These are phyloP conservation scores for Rhinolophus sinicus DNA, from an alignment of 2,113 vertebrate species.

Conservation along the genomic window DNA sequence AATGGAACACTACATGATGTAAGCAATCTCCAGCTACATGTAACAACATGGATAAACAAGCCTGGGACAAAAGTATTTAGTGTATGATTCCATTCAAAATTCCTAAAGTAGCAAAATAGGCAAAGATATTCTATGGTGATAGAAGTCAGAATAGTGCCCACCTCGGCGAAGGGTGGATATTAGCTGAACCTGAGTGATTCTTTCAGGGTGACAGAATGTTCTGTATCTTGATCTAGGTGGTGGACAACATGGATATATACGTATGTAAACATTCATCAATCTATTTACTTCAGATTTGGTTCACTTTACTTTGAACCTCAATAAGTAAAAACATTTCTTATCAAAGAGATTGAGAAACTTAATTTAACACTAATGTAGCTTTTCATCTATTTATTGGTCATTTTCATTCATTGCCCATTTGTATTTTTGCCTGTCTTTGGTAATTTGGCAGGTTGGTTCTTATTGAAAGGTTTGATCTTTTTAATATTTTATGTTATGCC, in stretches of 20 bases:
- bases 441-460: neutral
- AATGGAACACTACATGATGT: neutral
- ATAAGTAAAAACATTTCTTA: neutral
- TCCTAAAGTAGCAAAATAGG: neutral
- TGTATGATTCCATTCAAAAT: neutral
- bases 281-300: neutral
- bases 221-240: neutral
- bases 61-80: neutral
- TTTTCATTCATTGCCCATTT: neutral
- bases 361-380: neutral
- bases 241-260: neutral
- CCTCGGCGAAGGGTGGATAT: neutral
- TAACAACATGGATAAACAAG: neutral
- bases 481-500: neutral
- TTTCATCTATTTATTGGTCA: neutral
- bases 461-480: neutral
- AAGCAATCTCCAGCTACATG: neutral
- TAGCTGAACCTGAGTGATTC: neutral
- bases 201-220: neutral
- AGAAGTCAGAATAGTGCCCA: neutral
- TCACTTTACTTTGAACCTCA: neutral
- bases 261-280: neutral
- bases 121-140: neutral
- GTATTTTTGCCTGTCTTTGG: neutral
- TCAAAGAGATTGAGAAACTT: neutral